These are phyloP conservation scores for Rhinopomastus cyanomelas DNA, from an alignment of 2,113 vertebrate species.

Conservation along the genomic window DNA sequence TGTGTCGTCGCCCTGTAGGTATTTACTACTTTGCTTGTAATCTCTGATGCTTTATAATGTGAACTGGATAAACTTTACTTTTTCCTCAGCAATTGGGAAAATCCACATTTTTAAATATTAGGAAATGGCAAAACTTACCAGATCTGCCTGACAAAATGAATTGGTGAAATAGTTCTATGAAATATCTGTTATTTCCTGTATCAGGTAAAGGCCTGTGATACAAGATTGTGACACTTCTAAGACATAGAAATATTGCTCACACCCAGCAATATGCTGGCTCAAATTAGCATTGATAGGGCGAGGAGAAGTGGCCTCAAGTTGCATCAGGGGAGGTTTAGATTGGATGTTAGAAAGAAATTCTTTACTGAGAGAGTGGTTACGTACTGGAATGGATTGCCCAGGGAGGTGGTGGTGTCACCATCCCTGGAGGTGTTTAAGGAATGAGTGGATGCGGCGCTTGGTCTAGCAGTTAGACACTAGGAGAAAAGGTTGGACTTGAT, in stretches of 20 bases:
- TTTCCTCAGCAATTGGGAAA: not conserved
- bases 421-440: no score
- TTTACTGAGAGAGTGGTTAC: no score
- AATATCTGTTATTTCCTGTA: not conserved
- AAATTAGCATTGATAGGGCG: no score
- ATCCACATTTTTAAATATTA: not conserved
- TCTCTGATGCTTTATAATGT: not conserved
- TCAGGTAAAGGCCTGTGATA: not conserved
- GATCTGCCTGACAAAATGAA: not conserved
- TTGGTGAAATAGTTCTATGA: not conserved
- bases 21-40: not conserved
- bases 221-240: not conserved
- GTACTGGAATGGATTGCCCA: no score
- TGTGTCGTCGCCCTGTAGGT: not conserved
- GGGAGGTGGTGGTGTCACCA: no score
- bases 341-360: no score
- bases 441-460: no score
- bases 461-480: no score
- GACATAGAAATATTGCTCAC: not conserved
- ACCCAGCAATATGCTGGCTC: not conserved
- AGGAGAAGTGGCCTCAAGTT: no score
- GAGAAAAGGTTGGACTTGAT: no score
- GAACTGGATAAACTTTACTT: not conserved
- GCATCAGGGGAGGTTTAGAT: no score
- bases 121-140: not conserved